Conservation (phyloP, 2,113 vertebrate species). For the Phaethornis superciliosus region DNA sequence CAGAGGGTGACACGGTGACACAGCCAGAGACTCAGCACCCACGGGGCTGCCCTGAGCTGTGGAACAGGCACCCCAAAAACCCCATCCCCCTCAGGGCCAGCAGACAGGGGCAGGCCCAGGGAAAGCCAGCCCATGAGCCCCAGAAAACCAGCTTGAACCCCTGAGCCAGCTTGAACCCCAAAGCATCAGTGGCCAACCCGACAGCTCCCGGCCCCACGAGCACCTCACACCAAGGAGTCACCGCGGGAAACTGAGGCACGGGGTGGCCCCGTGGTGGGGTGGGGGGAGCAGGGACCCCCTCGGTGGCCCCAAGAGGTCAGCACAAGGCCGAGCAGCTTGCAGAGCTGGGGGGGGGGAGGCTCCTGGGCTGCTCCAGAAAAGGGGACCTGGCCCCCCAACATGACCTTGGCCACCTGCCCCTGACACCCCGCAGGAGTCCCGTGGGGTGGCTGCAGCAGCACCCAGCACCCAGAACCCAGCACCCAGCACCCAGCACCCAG, state of each 20-base stretch:
- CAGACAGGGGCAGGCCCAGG: neutral
- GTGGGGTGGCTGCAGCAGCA: neutral
- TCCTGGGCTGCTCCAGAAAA: neutral
- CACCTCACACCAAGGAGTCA: neutral
- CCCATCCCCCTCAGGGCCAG: accelerated
- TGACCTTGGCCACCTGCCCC: neutral
- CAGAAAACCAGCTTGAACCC: too few relatives aligned
- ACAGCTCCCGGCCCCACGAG: accelerated
- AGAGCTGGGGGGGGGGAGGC: neutral
- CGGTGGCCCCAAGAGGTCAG: neutral
- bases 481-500: neutral
- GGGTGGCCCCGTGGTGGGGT: neutral
- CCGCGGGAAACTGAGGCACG: neutral
- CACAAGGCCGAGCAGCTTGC: neutral
- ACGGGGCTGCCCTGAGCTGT: neutral
- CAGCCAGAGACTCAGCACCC: neutral
- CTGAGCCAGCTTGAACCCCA: neutral
- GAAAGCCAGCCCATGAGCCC: neutral
- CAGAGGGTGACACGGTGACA: too few relatives aligned
- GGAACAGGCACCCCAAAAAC: neutral
- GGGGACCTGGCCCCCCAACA: neutral
- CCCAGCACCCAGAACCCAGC: too few relatives aligned
- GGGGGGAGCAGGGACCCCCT: neutral
- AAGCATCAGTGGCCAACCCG: neutral
- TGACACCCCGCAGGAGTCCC: neutral